A percentile compares a stretch with the other conserved stretches of the same genome.
Conservation (phyloP, 2,113 vertebrate genomes). For the Lucifuga dentata region DNA sequence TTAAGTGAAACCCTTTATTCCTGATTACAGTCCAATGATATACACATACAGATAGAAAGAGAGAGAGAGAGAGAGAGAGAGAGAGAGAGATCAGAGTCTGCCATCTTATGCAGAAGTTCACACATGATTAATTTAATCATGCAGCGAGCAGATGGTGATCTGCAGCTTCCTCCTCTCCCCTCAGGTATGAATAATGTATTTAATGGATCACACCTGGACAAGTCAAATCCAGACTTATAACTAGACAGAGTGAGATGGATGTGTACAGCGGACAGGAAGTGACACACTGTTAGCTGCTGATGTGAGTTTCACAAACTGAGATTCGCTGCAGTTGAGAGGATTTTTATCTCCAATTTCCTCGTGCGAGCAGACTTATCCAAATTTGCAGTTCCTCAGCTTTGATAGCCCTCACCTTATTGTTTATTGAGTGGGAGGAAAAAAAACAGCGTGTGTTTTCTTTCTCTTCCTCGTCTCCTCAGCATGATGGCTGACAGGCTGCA, state of each 20-base stretch:
- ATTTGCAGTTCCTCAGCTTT: conserved; percentile 10
- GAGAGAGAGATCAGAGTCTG: not conserved
- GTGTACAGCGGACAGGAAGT: too few species aligned
- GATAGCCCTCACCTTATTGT: conserved; percentile 34
- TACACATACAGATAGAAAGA: not conserved
- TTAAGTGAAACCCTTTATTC: too few species aligned
- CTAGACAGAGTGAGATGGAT: too few species aligned
- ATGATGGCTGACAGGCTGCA: conserved; percentile 23
- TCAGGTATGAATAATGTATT: conserved; percentile 30
- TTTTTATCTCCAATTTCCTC: conserved; percentile 9
- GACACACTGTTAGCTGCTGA: too few species aligned
- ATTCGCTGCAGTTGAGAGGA: conserved; percentile 1
- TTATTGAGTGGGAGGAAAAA: conserved; percentile 38
- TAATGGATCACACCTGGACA: conserved; percentile 43
- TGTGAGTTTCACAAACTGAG: too few species aligned
- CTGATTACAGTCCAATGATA: not conserved
- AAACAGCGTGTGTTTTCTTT: conserved; percentile 6
- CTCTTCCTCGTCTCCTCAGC: not conserved
- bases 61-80: not conserved
- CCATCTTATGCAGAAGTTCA: conserved; percentile 23
- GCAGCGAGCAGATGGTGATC: conserved; percentile 49
- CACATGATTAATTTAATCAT: conserved; percentile 59
- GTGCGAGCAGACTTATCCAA: conserved; percentile 23
- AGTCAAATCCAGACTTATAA: conserved; percentile 9
- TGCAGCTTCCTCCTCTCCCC: conserved; percentile 2